Evolutionary conservation across 92 coral and sea anemone species (phyloP).

Genomic region (Epizoanthus rinbou): DNA sequence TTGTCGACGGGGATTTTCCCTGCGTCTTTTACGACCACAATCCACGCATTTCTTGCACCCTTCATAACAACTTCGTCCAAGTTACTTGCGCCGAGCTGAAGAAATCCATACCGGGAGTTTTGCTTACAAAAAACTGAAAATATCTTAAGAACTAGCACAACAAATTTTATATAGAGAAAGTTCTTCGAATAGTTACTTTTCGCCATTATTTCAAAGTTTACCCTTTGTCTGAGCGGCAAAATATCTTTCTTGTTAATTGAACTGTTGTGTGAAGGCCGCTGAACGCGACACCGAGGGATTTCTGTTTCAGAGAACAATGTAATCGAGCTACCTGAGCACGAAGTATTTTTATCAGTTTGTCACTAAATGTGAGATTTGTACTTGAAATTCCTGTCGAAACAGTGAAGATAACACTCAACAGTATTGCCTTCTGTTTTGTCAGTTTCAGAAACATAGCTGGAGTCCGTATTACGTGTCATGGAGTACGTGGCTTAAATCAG

Average conservation of each 20-base stretch:
- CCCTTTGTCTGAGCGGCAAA: background rate
- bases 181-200: background rate
- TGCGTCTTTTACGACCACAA: conserved; percentile 77
- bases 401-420: background rate
- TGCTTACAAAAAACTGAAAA: background rate
- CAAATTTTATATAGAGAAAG: background rate
- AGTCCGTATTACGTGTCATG: background rate
- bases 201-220: background rate
- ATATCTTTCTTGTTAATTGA: background rate
- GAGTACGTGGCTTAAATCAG: background rate
- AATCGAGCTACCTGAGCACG: conserved; percentile 2
- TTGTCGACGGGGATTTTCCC: conserved; percentile 61
- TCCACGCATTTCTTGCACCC: conserved; percentile 83
- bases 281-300: background rate
- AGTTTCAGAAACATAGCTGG: background rate
- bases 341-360: background rate
- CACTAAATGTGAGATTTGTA: background rate
- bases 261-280: background rate
- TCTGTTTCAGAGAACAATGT: background rate
- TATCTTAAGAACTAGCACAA: background rate
- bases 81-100: conserved; percentile 59
- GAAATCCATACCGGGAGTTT: conserved; percentile 49
- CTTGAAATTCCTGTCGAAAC: background rate
- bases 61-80: conserved; percentile 67
- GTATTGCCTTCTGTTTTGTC: background rate